These are phyloP conservation scores for Ia io DNA, from an alignment of 2,113 vertebrate genomes.

Conservation along the genomic window DNA sequence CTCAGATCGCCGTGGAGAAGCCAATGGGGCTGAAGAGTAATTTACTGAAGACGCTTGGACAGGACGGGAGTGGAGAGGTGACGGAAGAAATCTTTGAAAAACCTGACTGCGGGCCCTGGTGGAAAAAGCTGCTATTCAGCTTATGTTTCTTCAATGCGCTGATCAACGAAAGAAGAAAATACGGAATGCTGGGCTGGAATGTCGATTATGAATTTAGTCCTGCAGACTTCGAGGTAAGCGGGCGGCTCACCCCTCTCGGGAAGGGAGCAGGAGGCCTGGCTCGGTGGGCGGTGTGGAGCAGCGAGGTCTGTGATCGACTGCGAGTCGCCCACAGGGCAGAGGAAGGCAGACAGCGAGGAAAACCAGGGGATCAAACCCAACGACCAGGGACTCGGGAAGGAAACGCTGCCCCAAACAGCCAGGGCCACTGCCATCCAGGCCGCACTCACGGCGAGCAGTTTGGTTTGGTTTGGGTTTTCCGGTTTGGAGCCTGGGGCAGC, in stretches of 20 bases:
- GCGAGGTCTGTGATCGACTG: too few relatives aligned
- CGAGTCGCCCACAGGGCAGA: too few relatives aligned
- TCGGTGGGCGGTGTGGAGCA: rapidly evolving
- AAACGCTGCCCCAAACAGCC: too few relatives aligned
- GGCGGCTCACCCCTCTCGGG: background rate
- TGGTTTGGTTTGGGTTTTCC: background rate
- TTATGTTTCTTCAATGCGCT: constrained; percentile 79
- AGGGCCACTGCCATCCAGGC: too few relatives aligned
- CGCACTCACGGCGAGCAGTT: too few relatives aligned
- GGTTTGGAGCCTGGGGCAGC: constrained; percentile 66
- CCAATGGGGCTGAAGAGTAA: constrained; percentile 78
- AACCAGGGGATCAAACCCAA: too few relatives aligned
- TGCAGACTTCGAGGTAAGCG: constrained; percentile 80
- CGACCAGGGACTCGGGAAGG: too few relatives aligned
- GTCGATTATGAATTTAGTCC: constrained; percentile 76
- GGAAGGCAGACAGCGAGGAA: too few relatives aligned
- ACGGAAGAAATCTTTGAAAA: constrained; percentile 74
- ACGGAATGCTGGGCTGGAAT: constrained; percentile 80
- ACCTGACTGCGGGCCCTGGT: constrained; percentile 51
- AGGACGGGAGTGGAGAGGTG: constrained; percentile 61
- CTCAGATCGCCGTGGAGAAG: constrained; percentile 76
- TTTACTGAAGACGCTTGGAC: constrained; percentile 77
- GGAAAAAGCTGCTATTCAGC: constrained; percentile 81
- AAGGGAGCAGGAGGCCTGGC: background rate
- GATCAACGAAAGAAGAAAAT: constrained; percentile 78